Evolutionary conservation across 2,113 vertebrate genomes (phyloP).

Genomic region (Hydropotes inermis): DNA sequence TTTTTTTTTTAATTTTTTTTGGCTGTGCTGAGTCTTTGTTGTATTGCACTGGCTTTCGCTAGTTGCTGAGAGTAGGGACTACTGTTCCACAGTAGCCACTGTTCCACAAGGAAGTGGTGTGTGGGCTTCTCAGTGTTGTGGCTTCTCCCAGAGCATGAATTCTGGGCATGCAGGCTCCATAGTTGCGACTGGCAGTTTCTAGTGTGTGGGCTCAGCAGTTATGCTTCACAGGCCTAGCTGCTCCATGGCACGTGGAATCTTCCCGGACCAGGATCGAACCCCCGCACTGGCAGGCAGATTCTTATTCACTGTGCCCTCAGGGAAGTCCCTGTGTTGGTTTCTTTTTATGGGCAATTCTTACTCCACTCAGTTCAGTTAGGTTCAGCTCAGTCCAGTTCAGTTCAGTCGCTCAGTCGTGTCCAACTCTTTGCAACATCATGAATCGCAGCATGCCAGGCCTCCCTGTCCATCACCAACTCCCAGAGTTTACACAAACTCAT

Average conservation of each 20-base stretch:
- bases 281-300: neutral
- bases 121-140: neutral
- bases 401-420: too few relatives aligned
- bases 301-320: neutral
- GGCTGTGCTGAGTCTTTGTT: neutral
- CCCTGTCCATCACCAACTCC: too few relatives aligned
- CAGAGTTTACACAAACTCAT: fast-evolving
- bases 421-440: fast-evolving
- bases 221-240: neutral
- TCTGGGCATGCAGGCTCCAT: neutral
- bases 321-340: neutral
- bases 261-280: fast-evolving
- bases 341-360: neutral
- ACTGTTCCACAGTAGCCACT: neutral
- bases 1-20: neutral
- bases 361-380: neutral
- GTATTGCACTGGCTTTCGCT: neutral
- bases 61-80: neutral
- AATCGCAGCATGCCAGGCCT: too few relatives aligned
- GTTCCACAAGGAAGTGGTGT: neutral
- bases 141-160: neutral
- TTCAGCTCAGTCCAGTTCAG: too few relatives aligned
- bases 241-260: neutral
- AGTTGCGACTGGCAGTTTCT: neutral
- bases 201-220: neutral